Conservation (phyloP, 2,888 invertebrate species). For the Rosalia funebris region DNA sequence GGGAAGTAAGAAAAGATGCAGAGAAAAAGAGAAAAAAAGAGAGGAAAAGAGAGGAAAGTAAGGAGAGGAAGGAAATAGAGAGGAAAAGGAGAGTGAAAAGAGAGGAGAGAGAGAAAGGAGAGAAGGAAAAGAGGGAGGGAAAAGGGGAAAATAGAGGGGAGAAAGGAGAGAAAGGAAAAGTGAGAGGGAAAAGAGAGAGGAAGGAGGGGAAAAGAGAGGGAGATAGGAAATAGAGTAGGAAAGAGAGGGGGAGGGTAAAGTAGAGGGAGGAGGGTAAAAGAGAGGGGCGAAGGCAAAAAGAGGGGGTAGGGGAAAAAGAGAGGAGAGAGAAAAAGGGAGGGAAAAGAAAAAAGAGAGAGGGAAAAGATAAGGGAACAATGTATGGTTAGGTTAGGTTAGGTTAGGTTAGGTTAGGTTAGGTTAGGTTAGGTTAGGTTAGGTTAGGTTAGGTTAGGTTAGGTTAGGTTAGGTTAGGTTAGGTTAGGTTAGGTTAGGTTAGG, state of each 20-base stretch:
- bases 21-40: constrained; percentile 1
- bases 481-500: no score
- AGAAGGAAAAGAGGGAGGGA: background rate
- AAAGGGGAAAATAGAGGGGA: background rate
- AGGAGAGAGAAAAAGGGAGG: background rate
- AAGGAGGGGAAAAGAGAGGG: background rate
- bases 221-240: background rate
- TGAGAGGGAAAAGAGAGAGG: background rate
- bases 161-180: background rate
- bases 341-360: background rate
- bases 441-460: no score
- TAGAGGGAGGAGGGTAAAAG: background rate
- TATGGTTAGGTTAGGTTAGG: no score
- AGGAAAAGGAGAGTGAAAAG: background rate
- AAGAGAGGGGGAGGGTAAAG: background rate
- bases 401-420: no score
- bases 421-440: no score
- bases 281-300: background rate
- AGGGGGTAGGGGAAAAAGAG: background rate
- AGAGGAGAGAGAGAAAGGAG: background rate
- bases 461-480: no score
- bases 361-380: background rate
- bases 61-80: background rate
- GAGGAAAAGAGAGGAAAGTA: constrained; percentile 9
- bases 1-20: constrained; percentile 1